Percentiles rank a stretch among this genome's conserved stretches.
These are phyloP conservation scores for Desmodus rotundus DNA, from an alignment of 2,113 vertebrate genomes.

Conservation along the genomic window DNA sequence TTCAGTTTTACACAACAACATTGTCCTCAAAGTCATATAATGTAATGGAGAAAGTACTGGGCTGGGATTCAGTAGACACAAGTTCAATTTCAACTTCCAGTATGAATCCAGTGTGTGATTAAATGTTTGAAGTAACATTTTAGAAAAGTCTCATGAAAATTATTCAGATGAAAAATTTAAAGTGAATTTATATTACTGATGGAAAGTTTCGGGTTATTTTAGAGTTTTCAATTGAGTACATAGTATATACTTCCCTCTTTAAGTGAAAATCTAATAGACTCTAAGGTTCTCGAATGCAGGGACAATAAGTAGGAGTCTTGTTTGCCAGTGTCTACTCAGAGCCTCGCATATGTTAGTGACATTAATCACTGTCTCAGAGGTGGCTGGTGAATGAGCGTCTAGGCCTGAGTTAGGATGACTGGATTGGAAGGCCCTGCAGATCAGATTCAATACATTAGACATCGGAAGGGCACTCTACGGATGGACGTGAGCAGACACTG, in stretches of 20 bases:
- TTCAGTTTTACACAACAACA: background rate
- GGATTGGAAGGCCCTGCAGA: background rate
- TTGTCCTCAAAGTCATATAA: background rate
- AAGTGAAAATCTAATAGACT: background rate
- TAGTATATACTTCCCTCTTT: background rate
- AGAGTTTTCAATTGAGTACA: slow-evolving; percentile 1
- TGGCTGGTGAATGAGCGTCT: background rate
- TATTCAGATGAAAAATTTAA: background rate
- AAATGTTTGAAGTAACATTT: background rate
- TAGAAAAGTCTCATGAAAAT: background rate
- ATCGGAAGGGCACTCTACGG: background rate
- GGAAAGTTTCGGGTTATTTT: background rate
- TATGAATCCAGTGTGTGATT: background rate
- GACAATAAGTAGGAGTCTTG: background rate
- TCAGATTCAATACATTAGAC: background rate
- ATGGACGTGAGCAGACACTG: background rate
- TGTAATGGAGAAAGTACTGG: background rate
- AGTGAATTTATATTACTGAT: background rate
- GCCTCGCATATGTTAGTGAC: background rate
- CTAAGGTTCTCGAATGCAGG: background rate
- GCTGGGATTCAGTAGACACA: background rate
- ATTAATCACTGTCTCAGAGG: background rate
- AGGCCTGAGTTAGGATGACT: background rate
- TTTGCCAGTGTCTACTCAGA: background rate
- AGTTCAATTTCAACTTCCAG: background rate